Conservation (phyloP, 1,140 invertebrate species). For the Teleopsis dalmanni region DNA sequence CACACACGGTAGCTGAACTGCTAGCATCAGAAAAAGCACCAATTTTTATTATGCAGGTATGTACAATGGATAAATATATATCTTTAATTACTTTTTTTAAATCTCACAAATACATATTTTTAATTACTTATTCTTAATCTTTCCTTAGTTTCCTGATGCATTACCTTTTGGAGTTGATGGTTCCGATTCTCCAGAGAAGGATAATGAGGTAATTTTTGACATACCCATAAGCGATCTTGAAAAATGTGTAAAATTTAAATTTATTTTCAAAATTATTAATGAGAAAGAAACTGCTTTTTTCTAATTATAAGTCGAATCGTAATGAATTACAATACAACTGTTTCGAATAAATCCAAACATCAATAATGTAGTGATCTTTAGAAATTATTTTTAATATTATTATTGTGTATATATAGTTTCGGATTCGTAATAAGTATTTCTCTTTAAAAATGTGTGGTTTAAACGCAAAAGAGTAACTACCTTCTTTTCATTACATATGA, state of each 20-base stretch:
- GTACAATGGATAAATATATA: no score
- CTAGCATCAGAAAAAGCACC: conserved; percentile 23
- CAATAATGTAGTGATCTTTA: no score
- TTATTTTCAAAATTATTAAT: conserved; percentile 29
- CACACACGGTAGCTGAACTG: conserved; percentile 25
- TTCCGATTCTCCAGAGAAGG: conserved; percentile 10
- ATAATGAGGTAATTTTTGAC: conserved; percentile 3
- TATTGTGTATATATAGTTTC: no score
- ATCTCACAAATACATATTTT: background rate
- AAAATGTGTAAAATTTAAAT: conserved; percentile 7
- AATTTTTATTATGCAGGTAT: conserved; percentile 33
- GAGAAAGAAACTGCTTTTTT: conserved; percentile 53
- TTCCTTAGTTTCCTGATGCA: conserved; percentile 45
- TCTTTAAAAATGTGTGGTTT: no score
- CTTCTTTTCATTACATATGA: no score
- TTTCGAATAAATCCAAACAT: no score
- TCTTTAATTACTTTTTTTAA: background rate
- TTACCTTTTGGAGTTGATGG: conserved; percentile 45
- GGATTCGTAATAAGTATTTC: no score
- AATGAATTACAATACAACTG: no score
- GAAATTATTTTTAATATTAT: no score
- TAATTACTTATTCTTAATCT: background rate
- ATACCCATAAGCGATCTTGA: conserved; percentile 8
- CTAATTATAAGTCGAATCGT: no score
- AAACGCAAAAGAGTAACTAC: no score